A percentile compares a stretch with the other conserved stretches of the same genome.
These are phyloP conservation scores for Cebuella pygmaea DNA, from an alignment of 2,797 vertebrate genomes.

Conservation along the genomic window DNA sequence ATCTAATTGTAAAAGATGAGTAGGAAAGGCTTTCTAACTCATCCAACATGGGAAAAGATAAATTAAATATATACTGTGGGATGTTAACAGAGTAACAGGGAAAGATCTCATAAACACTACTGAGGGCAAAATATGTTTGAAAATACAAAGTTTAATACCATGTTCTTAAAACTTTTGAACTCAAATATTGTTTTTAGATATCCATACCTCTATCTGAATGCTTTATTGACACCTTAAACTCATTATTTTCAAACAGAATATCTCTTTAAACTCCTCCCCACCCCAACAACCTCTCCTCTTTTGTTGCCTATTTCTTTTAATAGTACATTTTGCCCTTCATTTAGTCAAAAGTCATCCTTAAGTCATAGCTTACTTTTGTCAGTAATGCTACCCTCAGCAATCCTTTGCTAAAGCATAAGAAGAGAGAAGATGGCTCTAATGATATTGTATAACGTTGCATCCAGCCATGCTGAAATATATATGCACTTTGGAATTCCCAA, in stretches of 20 bases:
- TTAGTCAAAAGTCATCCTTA: conserved; percentile 29
- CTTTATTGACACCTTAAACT: not conserved
- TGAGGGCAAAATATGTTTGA: not conserved
- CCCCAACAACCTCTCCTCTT: not conserved
- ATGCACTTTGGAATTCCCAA: not conserved
- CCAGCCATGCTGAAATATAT: not conserved
- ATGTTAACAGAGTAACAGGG: not conserved
- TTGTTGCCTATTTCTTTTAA: conserved; percentile 16
- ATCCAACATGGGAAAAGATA: not conserved
- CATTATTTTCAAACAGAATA: conserved; percentile 32
- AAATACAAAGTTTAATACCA: conserved; percentile 10
- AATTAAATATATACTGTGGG: not conserved
- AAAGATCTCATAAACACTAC: not conserved
- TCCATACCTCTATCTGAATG: not conserved
- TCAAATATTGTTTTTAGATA: not conserved
- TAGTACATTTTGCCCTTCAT: conserved; percentile 2
- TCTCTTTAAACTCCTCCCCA: not conserved
- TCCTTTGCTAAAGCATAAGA: conserved; percentile 8
- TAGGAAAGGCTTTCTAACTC: conserved; percentile 9
- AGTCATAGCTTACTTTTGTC: not conserved
- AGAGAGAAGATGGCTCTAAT: not conserved
- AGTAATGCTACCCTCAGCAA: not conserved
- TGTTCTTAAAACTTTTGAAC: conserved; percentile 20
- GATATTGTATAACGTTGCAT: not conserved
- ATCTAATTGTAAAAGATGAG: not conserved